A percentile compares a stretch with the other conserved stretches of the same genome.
These are phyloP conservation scores for Maconellicoccus hirsutus DNA, from an alignment of 1,140 invertebrate genomes.

Conservation along the genomic window DNA sequence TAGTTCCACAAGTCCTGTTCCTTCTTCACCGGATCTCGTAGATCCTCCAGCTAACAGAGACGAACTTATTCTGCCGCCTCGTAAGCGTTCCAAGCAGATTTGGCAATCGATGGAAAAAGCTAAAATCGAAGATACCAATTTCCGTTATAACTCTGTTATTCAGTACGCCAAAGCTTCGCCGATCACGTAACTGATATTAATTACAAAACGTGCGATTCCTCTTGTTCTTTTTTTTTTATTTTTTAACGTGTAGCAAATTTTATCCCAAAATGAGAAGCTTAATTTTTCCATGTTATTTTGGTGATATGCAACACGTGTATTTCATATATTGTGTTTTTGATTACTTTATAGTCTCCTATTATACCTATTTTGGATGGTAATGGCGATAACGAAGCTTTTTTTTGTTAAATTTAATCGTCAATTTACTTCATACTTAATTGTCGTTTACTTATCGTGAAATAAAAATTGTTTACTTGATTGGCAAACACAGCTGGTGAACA, in stretches of 20 bases:
- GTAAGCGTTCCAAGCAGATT: conserved; percentile 66
- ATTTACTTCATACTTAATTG: too few relatives aligned
- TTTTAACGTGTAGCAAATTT: too few relatives aligned
- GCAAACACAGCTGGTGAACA: too few relatives aligned
- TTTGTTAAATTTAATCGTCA: too few relatives aligned
- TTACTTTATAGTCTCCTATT: background rate
- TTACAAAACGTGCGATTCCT: background rate
- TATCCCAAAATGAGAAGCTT: too few relatives aligned
- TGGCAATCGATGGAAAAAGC: conserved; percentile 49
- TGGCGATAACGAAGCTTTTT: background rate
- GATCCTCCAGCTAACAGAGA: conserved; percentile 41
- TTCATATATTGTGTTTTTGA: background rate
- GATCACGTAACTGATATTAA: background rate
- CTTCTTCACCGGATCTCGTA: conserved; percentile 45
- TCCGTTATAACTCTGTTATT: conserved; percentile 63
- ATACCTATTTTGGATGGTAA: background rate
- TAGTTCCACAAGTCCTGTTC: conserved; percentile 34
- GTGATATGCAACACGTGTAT: too few relatives aligned
- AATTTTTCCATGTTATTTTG: too few relatives aligned
- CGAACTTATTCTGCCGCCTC: conserved; percentile 53
- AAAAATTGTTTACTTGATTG: too few relatives aligned
- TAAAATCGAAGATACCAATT: conserved; percentile 36
- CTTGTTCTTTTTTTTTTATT: conserved; percentile 11
- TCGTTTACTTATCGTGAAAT: too few relatives aligned
- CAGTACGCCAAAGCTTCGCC: conserved; percentile 50